Percentiles rank a stretch among this genome's conserved stretches.
Conservation (phyloP, 2,888 invertebrate genomes). For the Tigriopus californicus region DNA sequence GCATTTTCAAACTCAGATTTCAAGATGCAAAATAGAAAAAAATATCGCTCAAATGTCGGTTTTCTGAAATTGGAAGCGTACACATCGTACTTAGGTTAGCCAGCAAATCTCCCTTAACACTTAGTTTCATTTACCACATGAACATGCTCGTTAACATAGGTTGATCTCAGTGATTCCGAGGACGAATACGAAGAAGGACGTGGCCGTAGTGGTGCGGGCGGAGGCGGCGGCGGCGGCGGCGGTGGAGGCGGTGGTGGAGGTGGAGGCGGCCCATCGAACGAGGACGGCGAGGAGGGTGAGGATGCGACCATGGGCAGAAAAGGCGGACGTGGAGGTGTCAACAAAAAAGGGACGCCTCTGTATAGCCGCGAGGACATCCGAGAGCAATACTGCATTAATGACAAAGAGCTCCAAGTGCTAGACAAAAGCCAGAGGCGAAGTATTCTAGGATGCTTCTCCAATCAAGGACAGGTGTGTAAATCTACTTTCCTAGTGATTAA, state of each 20-base stretch:
- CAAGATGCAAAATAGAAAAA: too few relatives aligned
- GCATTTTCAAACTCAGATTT: too few relatives aligned
- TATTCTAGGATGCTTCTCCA: slow-evolving; percentile 56
- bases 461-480: slow-evolving; percentile 20
- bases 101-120: too few relatives aligned
- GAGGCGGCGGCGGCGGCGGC: too few relatives aligned
- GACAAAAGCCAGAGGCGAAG: slow-evolving; percentile 37
- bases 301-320: slow-evolving; percentile 4
- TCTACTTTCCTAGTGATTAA: too few relatives aligned
- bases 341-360: slow-evolving; percentile 24
- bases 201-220: neutral
- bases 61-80: too few relatives aligned
- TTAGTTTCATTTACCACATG: too few relatives aligned
- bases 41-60: too few relatives aligned
- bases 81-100: too few relatives aligned
- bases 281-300: neutral
- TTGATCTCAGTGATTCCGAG: slow-evolving; percentile 13
- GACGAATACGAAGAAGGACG: neutral
- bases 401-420: slow-evolving; percentile 63
- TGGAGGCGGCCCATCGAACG: neutral
- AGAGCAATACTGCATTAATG: slow-evolving; percentile 84
- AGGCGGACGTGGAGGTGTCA: slow-evolving; percentile 5
- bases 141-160: neutral
- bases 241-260: too few relatives aligned
- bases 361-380: slow-evolving; percentile 77